Conservation (phyloP, 2,797 vertebrate species). For the Erpetoichthys calabaricus region DNA sequence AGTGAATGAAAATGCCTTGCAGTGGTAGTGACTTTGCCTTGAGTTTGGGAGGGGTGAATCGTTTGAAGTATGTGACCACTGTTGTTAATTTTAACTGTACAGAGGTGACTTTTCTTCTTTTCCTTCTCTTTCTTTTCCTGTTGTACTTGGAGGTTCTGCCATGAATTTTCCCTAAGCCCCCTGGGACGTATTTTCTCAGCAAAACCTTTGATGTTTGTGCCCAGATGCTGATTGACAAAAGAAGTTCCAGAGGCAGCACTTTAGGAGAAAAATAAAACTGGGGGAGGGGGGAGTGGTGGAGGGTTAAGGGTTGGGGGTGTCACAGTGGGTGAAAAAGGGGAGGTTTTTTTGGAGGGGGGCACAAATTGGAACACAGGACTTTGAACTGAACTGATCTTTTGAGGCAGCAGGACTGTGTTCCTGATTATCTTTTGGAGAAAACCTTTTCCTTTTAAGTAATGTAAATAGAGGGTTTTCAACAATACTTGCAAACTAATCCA, state of each 20-base stretch:
- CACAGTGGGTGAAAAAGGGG: slow-evolving; percentile 1
- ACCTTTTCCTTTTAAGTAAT: slow-evolving; percentile 49
- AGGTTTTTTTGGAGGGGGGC: too few relatives aligned
- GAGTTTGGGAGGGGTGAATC: slow-evolving; percentile 5
- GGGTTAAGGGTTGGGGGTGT: too few relatives aligned
- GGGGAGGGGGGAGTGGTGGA: slow-evolving; percentile 30
- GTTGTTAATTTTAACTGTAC: slow-evolving; percentile 14
- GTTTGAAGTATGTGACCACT: slow-evolving; percentile 9
- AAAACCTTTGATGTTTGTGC: slow-evolving; percentile 80
- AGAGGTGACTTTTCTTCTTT: slow-evolving; percentile 20
- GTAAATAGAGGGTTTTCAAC: background rate
- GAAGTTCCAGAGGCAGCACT: slow-evolving; percentile 51
- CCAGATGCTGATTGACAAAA: slow-evolving; percentile 71
- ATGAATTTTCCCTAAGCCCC: slow-evolving; percentile 56
- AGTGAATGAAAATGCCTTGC: slow-evolving; percentile 9
- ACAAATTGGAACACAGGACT: slow-evolving; percentile 25
- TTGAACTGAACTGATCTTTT: slow-evolving; percentile 50
- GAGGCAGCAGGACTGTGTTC: slow-evolving; percentile 44
- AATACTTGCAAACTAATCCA: background rate
- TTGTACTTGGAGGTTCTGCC: slow-evolving; percentile 40
- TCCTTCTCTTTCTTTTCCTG: slow-evolving; percentile 22
- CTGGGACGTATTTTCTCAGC: slow-evolving; percentile 58
- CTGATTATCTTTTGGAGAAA: slow-evolving; percentile 57
- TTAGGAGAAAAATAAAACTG: slow-evolving; percentile 35
- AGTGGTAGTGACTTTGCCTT: slow-evolving; percentile 1